Conservation (phyloP, 2,888 invertebrate species). For the Busseola fusca region DNA sequence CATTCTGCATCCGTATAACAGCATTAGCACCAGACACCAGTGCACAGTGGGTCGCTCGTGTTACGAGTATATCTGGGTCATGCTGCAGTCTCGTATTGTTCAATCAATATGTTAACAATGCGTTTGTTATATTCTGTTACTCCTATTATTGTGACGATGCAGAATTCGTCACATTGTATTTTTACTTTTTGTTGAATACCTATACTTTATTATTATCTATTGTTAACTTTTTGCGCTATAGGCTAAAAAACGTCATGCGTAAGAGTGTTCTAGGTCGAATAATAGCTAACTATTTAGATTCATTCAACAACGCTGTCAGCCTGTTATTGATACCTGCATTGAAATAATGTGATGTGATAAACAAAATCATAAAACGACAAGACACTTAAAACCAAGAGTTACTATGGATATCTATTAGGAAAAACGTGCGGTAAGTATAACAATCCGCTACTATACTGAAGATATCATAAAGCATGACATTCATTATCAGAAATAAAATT, state of each 20-base stretch:
- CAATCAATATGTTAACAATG: conserved; percentile 75
- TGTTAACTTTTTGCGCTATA: neutral
- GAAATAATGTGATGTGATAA: neutral
- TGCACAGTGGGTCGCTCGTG: conserved; percentile 75
- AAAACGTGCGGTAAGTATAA: neutral
- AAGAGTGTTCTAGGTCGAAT: neutral
- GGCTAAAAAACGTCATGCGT: too few species aligned
- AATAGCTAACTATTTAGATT: neutral
- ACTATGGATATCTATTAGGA: too few species aligned
- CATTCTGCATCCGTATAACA: conserved; percentile 66
- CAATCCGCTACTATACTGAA: conserved; percentile 3
- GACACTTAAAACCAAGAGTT: neutral
- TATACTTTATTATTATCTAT: conserved; percentile 1
- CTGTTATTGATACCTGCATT: neutral
- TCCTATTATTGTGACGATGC: conserved; percentile 24
- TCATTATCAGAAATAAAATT: conserved; percentile 39
- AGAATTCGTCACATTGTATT: too few species aligned
- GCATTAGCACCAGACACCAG: conserved; percentile 72
- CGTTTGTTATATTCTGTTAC: conserved; percentile 41
- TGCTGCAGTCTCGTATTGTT: conserved; percentile 72
- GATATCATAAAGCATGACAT: conserved; percentile 7
- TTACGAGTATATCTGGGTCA: conserved; percentile 79
- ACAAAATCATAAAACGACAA: neutral
- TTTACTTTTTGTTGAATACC: too few species aligned
- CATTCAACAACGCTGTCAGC: neutral